These are phyloP conservation scores for Torymus auratus DNA, from an alignment of 2,888 invertebrate genomes.

Conservation along the genomic window DNA sequence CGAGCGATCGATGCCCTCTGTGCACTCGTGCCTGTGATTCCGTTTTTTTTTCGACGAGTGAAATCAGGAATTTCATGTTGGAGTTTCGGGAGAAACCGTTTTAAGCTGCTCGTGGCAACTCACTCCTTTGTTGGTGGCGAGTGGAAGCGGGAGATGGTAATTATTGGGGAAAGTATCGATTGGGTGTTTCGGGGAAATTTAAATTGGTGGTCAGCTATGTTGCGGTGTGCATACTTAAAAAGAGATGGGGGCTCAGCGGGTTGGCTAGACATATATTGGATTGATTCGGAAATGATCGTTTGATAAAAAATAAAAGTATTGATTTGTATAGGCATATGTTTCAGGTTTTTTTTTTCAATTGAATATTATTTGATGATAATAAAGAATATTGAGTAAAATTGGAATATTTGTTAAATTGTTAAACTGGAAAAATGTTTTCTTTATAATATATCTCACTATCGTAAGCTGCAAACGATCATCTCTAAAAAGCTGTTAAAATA, in stretches of 20 bases:
- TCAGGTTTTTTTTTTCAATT: too few species aligned
- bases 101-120: background rate
- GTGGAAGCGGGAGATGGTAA: constrained; percentile 25
- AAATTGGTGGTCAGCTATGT: constrained; percentile 33
- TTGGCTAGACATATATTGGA: too few species aligned
- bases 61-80: constrained; percentile 27
- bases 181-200: constrained; percentile 36
- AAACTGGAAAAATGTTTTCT: too few species aligned
- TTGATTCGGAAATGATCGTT: too few species aligned
- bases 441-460: too few species aligned
- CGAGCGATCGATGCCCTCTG: constrained; percentile 23
- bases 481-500: constrained; percentile 37
- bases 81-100: too few species aligned
- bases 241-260: too few species aligned
- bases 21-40: constrained; percentile 1
- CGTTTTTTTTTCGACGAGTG: constrained; percentile 3
- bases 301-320: too few species aligned
- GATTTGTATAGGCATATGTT: too few species aligned
- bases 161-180: constrained; percentile 35
- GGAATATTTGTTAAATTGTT: too few species aligned
- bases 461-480: background rate
- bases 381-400: too few species aligned
- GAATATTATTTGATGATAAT: too few species aligned
- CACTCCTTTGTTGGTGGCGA: background rate
- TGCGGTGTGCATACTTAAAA: background rate